Conservation (phyloP, 2,888 invertebrate species). For the Atherix ibis region DNA sequence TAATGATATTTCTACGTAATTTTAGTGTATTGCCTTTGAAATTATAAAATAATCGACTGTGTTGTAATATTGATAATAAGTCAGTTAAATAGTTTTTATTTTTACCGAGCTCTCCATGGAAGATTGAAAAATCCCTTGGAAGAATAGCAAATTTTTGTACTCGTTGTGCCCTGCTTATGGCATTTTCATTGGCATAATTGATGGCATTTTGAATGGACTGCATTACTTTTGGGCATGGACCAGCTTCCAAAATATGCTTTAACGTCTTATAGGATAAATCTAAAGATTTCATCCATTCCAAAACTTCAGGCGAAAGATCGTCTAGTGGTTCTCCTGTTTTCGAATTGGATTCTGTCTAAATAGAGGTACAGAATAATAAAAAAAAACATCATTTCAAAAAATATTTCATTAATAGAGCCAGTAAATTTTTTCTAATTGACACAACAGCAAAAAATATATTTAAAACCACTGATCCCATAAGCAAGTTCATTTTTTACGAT, state of each 20-base stretch:
- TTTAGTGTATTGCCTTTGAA: conserved; percentile 67
- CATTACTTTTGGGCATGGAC: conserved; percentile 37
- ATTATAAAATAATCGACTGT: background rate
- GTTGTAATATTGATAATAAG: background rate
- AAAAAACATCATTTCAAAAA: too few species aligned
- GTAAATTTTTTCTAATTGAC: too few species aligned
- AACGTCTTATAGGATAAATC: conserved; percentile 49
- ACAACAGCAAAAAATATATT: too few species aligned
- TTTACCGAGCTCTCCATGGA: conserved; percentile 58
- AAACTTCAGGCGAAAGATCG: conserved; percentile 43
- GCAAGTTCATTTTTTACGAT: too few species aligned
- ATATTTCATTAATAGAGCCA: too few species aligned
- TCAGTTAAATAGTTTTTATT: background rate
- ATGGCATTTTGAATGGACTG: conserved; percentile 64
- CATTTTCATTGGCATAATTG: conserved; percentile 53
- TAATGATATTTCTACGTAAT: conserved; percentile 54
- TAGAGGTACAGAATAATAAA: too few species aligned
- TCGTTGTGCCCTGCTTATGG: conserved; percentile 72
- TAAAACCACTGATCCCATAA: too few species aligned
- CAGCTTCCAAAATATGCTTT: conserved; percentile 46
- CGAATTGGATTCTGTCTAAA: conserved; percentile 47
- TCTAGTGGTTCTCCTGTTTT: conserved; percentile 57
- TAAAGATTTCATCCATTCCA: conserved; percentile 53
- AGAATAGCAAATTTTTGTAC: conserved; percentile 75
- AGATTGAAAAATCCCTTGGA: conserved; percentile 69